Conservation (phyloP, 2,888 invertebrate genomes). For the Melanophora roralis region DNA sequence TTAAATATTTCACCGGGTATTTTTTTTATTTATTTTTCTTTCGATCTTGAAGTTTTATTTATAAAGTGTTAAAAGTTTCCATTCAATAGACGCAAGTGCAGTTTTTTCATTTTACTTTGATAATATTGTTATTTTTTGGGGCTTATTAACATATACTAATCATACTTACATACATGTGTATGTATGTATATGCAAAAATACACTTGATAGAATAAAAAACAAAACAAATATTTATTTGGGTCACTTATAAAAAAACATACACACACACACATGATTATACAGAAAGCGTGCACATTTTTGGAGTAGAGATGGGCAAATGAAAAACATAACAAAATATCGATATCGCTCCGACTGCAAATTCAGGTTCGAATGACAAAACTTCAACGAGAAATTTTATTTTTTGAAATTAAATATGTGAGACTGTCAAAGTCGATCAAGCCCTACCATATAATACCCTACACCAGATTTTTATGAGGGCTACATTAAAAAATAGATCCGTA, state of each 20-base stretch:
- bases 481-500: too few species aligned
- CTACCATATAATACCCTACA: too few species aligned
- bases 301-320: too few species aligned
- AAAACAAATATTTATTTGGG: constrained; percentile 33
- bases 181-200: constrained; percentile 21
- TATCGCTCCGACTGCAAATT: too few species aligned
- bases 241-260: constrained; percentile 18
- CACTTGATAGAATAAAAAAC: constrained; percentile 51
- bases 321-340: too few species aligned
- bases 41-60: not conserved
- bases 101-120: constrained; percentile 26
- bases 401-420: too few species aligned
- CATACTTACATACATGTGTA: too few species aligned
- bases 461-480: too few species aligned
- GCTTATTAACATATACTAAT: constrained; percentile 18
- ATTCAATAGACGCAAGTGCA: constrained; percentile 31
- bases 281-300: not conserved
- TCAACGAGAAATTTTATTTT: too few species aligned
- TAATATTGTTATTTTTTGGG: constrained; percentile 17
- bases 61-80: not conserved
- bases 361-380: too few species aligned
- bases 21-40: constrained; percentile 3
- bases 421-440: too few species aligned
- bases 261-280: not conserved
- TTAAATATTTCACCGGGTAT: too few species aligned